Conservation (phyloP, 53 echinoderm and acorn worm species). For the Luidia sarsii region DNA sequence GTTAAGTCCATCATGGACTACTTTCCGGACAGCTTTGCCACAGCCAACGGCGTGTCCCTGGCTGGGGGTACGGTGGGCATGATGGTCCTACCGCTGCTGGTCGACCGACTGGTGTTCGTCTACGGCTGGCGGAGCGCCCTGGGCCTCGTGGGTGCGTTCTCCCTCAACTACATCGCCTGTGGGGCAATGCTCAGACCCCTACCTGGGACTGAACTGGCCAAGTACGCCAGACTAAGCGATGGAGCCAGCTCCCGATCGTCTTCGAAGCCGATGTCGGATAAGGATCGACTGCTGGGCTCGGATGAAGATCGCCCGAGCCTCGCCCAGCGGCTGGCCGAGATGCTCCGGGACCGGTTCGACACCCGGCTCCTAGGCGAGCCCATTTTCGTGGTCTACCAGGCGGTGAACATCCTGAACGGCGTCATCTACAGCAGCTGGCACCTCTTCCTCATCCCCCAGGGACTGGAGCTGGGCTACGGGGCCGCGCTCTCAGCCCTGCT, state of each 20-base stretch:
- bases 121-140: constrained; percentile 27
- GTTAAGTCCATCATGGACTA: background rate
- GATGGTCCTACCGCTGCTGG: constrained; percentile 17
- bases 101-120: background rate
- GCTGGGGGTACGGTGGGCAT: constrained; percentile 36
- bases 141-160: background rate
- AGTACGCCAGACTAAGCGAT: no score
- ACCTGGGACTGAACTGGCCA: no score
- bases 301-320: no score
- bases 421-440: constrained; percentile 6
- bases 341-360: background rate
- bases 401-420: background rate
- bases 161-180: background rate
- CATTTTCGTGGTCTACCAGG: constrained; percentile 3
- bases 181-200: constrained; percentile 27
- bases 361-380: background rate
- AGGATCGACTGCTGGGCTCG: no score
- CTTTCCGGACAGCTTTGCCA: constrained; percentile 26
- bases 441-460: constrained; percentile 34
- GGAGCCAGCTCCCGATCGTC: no score
- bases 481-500: background rate
- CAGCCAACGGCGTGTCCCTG: constrained; percentile 15
- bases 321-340: no score
- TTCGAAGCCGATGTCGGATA: no score
- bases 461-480: constrained; percentile 4